A percentile compares a stretch with the other conserved stretches of the same genome.
Evolutionary conservation across 2,888 invertebrate genomes (phyloP).

Genomic region (Agrenia bidenticulata): DNA sequence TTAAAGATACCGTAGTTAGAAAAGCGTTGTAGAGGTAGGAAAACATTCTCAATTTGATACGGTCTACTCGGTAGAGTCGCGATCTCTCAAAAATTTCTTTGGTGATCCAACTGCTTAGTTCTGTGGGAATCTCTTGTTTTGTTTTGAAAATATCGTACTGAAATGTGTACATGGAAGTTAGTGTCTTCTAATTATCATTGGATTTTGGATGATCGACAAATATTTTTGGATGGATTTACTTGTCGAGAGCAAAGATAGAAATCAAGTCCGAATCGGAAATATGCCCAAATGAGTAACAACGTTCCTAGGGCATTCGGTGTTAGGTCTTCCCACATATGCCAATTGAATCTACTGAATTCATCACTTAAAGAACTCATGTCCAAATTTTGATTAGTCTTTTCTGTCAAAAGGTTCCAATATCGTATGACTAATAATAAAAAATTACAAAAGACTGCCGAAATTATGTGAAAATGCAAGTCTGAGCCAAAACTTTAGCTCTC

Average conservation of each 20-base stretch:
- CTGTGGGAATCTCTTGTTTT: constrained; percentile 57
- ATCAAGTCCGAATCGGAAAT: constrained; percentile 1
- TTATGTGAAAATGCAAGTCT: too few species aligned
- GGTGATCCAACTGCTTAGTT: constrained; percentile 59
- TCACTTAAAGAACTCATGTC: neutral
- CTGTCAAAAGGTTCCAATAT: neutral
- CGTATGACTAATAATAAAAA: neutral
- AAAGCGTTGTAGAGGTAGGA: constrained; percentile 58
- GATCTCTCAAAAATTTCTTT: constrained; percentile 61
- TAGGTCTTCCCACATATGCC: neutral
- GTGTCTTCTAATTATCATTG: neutral
- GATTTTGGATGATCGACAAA: neutral
- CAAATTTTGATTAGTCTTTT: neutral
- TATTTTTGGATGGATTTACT: neutral
- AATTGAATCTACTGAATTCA: neutral
- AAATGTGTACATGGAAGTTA: neutral
- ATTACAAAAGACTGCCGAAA: neutral
- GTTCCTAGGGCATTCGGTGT: neutral
- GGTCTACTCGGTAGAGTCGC: constrained; percentile 60
- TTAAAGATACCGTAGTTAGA: constrained; percentile 58
- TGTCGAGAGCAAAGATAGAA: constrained; percentile 22
- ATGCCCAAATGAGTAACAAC: constrained; percentile 18
- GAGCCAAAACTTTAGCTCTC: too few species aligned
- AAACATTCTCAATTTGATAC: constrained; percentile 59
- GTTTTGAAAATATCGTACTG: constrained; percentile 58